A percentile compares a stretch with the other conserved stretches of the same genome.
Conservation (phyloP, 2,888 invertebrate genomes). For the Dynastes hyllus region DNA sequence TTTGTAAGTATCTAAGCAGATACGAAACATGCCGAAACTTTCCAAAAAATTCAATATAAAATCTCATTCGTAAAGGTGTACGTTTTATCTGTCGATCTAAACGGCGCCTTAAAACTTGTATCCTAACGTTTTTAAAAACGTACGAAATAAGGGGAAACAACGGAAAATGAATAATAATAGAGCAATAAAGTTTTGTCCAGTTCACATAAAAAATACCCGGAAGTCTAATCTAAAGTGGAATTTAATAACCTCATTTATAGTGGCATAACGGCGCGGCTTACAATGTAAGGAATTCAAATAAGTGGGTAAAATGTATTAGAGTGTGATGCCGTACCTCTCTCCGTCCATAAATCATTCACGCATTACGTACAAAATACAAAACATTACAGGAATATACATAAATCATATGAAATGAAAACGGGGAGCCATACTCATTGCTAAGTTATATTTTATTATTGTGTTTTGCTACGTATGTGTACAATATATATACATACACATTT, state of each 20-base stretch:
- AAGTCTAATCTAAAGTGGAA: slow-evolving; percentile 46
- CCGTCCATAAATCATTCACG: slow-evolving; percentile 42
- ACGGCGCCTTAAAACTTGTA: slow-evolving; percentile 42
- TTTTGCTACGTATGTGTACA: background rate
- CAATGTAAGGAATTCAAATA: slow-evolving; percentile 47
- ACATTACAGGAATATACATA: slow-evolving; percentile 41
- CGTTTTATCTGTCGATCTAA: slow-evolving; percentile 36
- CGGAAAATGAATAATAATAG: slow-evolving; percentile 46
- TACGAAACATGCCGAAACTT: slow-evolving; percentile 14
- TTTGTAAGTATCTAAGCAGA: background rate
- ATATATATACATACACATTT: too few relatives aligned
- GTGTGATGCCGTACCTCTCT: slow-evolving; percentile 38
- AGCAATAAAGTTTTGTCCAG: slow-evolving; percentile 46
- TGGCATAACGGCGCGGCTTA: slow-evolving; percentile 39
- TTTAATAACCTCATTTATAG: slow-evolving; percentile 46
- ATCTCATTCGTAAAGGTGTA: slow-evolving; percentile 33
- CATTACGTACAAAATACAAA: slow-evolving; percentile 42
- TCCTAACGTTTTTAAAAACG: slow-evolving; percentile 37
- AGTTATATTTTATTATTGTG: slow-evolving; percentile 11
- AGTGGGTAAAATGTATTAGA: slow-evolving; percentile 46
- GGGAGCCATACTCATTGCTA: slow-evolving; percentile 11
- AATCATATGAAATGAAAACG: slow-evolving; percentile 43
- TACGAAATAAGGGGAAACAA: slow-evolving; percentile 30
- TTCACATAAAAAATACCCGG: slow-evolving; percentile 48
- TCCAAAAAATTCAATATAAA: slow-evolving; percentile 43